phyloP scores from a whole-genome alignment of 2,888 invertebrate genomes.

The Megamerina dolium region DNA sequence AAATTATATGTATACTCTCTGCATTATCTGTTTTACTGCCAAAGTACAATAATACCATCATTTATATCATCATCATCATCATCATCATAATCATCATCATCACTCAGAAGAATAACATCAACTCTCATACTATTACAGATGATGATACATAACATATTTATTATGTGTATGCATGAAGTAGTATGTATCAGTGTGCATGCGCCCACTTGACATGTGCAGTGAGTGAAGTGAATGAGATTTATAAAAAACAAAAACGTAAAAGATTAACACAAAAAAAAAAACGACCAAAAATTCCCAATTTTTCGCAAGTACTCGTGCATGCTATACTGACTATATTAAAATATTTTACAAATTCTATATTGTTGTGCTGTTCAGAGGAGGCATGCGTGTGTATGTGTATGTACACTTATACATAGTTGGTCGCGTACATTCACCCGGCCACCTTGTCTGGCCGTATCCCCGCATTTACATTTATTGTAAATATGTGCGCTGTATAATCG shows the following conservation, averaged over 20 bases:
- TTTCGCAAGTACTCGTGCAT: slow-evolving; percentile 4
- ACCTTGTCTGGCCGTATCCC: slow-evolving; percentile 23
- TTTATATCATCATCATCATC: no score
- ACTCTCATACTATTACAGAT: no score
- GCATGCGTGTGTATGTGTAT: neutral
- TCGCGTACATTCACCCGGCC: slow-evolving; percentile 24
- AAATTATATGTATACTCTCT: no score
- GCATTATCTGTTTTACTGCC: no score
- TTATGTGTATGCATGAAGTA: neutral
- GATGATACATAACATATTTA: no score
- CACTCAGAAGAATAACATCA: no score
- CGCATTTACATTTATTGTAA: neutral
- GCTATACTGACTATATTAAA: slow-evolving; percentile 1
- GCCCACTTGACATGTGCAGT: slow-evolving; percentile 29
- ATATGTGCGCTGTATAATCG: neutral
- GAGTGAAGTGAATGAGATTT: slow-evolving; percentile 15
- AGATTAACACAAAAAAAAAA: no score
- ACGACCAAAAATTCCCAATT: neutral
- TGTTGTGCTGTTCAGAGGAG: no score
- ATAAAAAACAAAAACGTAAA: no score
- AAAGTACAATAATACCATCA: no score
- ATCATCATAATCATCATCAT: no score
- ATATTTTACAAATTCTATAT: no score
- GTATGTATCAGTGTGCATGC: slow-evolving; percentile 2
- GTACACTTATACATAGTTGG: slow-evolving; percentile 4